Conservation (phyloP, 2,113 vertebrate genomes). For the Cyanistes caeruleus region DNA sequence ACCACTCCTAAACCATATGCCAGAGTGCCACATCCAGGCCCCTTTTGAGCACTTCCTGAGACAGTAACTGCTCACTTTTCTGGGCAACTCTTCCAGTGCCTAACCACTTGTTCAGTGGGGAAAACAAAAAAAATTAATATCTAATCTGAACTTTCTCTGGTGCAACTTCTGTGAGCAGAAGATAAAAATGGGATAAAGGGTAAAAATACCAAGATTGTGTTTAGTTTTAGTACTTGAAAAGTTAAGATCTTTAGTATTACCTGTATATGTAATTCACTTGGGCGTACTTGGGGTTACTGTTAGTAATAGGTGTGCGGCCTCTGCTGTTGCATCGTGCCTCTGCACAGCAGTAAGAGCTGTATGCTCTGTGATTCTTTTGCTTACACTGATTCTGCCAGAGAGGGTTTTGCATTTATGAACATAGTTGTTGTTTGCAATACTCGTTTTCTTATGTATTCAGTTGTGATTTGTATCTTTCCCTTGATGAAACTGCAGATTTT, state of each 20-base stretch:
- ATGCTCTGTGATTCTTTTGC: neutral
- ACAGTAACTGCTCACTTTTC: too few relatives aligned
- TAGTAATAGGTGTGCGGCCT: neutral
- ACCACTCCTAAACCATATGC: neutral
- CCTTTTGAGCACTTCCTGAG: neutral
- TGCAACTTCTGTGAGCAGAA: neutral
- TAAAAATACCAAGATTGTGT: neutral
- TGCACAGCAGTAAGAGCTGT: neutral
- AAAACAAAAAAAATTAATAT: neutral
- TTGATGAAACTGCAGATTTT: neutral
- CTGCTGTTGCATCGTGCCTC: neutral
- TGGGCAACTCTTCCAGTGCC: neutral
- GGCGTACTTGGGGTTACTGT: rapidly evolving
- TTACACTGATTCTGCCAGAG: neutral
- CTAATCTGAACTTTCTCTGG: neutral
- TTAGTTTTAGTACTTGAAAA: neutral
- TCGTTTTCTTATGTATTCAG: neutral
- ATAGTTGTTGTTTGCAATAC: neutral
- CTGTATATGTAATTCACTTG: neutral
- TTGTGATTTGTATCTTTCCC: neutral
- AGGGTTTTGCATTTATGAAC: neutral
- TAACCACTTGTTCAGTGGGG: neutral
- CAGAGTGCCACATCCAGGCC: too few relatives aligned
- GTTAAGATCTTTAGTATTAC: neutral
- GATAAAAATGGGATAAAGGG: neutral